Base-by-base conservation (phyloP, 2,797 vertebrate species). In the Artibeus jamaicensis region DNA sequence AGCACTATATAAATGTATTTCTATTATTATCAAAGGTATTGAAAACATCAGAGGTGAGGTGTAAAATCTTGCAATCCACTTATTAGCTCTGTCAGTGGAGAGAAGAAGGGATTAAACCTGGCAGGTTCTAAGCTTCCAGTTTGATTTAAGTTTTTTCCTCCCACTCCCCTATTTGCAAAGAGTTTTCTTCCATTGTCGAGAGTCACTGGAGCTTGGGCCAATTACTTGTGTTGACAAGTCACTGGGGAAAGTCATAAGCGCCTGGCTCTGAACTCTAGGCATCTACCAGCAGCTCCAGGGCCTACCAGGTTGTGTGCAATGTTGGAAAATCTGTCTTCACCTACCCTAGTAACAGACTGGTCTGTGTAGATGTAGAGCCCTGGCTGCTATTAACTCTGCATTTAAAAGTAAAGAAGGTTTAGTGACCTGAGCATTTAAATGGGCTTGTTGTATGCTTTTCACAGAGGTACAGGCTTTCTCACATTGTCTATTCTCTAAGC, bases 171-270 rank as follows among this genome's bases (percentile, higher is more conserved):
- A 67, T 97, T 97, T 94, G 81, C 91, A 92, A 90, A 95, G 91
- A 87, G 86, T 82, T 97, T 97, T 96, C 77, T 86, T 74, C 91
- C 87, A 90, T 97, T 97, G 93, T 97, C 39, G 48, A 74, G 79
- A 97, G 34, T 97, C 81, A 94, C 89, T 68, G 77, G 86, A 97
- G 95, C 96, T 89, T 96, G 95, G 87, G 91, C 89, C 93, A 94
- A 92, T 96, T 97, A 96, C 95, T 86, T 97, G 96, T 97, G 93
- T 93, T 97, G 95, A 98, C 97, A 97, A 90, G 77, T 93, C 85
- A 95, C 93, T 94, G 88, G 77, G 89, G 77, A 91, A 92, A 97
- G 81, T 78, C 73, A 34, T 32, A 67, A 90, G 91, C 88, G 92
- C 81, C 89, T 92, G 91, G 67, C 59, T 78, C 59, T 85, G 67